A percentile compares a stretch with the other conserved stretches of the same genome.
Evolutionary conservation across 2,888 invertebrate species (phyloP).

Genomic region (Nemurella pictetii): DNA sequence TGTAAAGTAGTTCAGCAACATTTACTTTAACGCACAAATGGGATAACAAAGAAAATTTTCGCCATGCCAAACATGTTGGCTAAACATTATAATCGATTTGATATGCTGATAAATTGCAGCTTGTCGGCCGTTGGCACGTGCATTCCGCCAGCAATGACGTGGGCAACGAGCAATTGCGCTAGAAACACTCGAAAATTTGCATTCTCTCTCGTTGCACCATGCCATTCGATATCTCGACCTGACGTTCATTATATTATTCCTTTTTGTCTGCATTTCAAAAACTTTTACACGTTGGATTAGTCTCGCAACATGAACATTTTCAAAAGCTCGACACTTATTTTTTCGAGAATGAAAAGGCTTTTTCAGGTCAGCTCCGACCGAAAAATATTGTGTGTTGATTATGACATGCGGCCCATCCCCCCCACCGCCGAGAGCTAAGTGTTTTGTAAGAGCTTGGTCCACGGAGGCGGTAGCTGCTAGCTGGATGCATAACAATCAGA

Average conservation of each 20-base stretch:
- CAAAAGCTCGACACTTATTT: not conserved
- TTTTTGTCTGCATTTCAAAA: not conserved
- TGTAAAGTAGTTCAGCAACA: not conserved
- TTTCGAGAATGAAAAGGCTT: constrained; percentile 12
- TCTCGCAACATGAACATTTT: not conserved
- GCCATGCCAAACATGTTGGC: not conserved
- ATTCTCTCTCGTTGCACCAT: not conserved
- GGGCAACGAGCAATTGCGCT: not conserved
- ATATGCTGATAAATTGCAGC: not conserved
- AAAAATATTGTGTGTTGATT: not conserved
- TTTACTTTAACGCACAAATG: not conserved
- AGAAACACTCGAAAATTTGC: not conserved
- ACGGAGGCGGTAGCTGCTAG: constrained; percentile 17
- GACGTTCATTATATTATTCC: not conserved
- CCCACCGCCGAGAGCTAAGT: no score
- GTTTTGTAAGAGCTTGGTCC: not conserved
- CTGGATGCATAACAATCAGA: not conserved
- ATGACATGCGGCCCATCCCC: not conserved
- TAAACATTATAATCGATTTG: not conserved
- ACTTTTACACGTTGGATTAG: not conserved
- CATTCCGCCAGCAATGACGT: not conserved
- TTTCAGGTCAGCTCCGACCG: not conserved
- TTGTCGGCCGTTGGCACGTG: not conserved
- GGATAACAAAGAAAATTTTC: not conserved
- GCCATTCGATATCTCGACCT: not conserved